These are phyloP conservation scores for Diacarnus erythraeanus DNA, from an alignment of 37 sponge, comb jelly and placozoan genomes.

Conservation along the genomic window DNA sequence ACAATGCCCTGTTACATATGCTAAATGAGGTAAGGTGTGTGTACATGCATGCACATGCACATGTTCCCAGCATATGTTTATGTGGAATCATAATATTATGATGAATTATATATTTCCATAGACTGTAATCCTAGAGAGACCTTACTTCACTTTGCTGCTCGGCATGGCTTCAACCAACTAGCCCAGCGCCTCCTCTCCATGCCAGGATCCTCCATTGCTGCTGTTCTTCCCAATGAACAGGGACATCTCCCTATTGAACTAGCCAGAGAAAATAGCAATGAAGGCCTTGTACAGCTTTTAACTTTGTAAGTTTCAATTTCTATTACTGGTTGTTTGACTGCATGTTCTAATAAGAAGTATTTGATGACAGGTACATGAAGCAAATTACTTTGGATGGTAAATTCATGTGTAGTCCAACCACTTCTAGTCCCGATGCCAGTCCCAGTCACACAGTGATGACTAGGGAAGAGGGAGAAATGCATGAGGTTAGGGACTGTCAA, in stretches of 20 bases:
- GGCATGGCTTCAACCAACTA: constrained; percentile 32
- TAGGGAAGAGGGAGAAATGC: too few species aligned
- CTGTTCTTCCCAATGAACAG: constrained; percentile 17
- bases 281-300: constrained; percentile 21
- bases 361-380: not conserved
- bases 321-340: constrained; percentile 3
- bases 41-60: too few species aligned
- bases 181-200: constrained; percentile 33
- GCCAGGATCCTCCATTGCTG: constrained; percentile 33
- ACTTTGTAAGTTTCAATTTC: constrained; percentile 27
- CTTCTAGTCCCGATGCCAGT: not conserved
- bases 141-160: constrained; percentile 64
- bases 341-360: not conserved
- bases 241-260: constrained; percentile 36
- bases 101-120: not conserved
- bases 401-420: not conserved
- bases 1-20: too few species aligned
- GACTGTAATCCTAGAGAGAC: constrained; percentile 24
- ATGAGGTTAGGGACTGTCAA: too few species aligned
- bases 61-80: too few species aligned
- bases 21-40: too few species aligned
- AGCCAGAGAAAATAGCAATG: constrained; percentile 20
- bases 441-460: too few species aligned
- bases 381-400: not conserved
- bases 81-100: not conserved